These are phyloP conservation scores for Argopecten irradians DNA, from an alignment of 1,140 invertebrate genomes.

Conservation along the genomic window DNA sequence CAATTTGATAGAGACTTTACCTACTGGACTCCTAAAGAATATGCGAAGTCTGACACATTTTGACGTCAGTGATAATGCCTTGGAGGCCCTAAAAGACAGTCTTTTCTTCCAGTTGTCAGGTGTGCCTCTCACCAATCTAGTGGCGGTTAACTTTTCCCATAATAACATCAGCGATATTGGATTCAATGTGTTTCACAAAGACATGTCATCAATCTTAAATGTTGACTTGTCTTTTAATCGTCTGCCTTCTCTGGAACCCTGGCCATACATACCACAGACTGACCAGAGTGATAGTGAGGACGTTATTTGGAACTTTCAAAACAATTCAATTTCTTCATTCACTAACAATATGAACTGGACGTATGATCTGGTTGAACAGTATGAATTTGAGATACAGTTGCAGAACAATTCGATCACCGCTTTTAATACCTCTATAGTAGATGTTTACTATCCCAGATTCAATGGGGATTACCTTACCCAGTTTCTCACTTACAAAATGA, in stretches of 20 bases:
- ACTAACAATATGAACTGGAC: slow-evolving; percentile 56
- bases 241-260: slow-evolving; percentile 45
- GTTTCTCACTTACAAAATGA: slow-evolving; percentile 29
- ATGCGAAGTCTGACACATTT: slow-evolving; percentile 21
- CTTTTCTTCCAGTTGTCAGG: not conserved
- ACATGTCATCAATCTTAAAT: not conserved
- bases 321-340: slow-evolving; percentile 49
- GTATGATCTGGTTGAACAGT: slow-evolving; percentile 49
- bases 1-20: slow-evolving; percentile 32
- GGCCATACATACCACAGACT: slow-evolving; percentile 48
- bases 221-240: slow-evolving; percentile 43
- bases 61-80: slow-evolving; percentile 27
- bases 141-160: not conserved
- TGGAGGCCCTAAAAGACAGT: slow-evolving; percentile 19
- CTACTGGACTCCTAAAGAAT: slow-evolving; percentile 17
- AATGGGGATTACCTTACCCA: slow-evolving; percentile 28
- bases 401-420: slow-evolving; percentile 30
- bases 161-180: slow-evolving; percentile 44
- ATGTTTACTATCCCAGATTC: slow-evolving; percentile 24
- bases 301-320: slow-evolving; percentile 30
- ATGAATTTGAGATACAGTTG: slow-evolving; percentile 30
- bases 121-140: not conserved
- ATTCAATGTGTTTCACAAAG: slow-evolving; percentile 39
- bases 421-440: not conserved
- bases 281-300: slow-evolving; percentile 18